Conservation (phyloP, 2,797 vertebrate genomes). For the Falco novaeseelandiae region DNA sequence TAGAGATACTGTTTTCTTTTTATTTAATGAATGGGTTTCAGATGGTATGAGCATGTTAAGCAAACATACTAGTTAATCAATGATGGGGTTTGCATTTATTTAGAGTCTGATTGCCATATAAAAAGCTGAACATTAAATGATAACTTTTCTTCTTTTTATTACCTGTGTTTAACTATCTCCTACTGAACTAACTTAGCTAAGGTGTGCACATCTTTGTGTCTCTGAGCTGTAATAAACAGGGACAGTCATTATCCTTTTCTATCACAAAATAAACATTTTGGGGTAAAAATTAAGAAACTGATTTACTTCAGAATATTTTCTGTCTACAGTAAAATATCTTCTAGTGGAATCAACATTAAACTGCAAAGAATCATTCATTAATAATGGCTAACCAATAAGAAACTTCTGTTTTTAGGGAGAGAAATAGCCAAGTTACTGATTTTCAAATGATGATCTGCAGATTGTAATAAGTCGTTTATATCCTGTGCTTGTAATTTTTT, state of each 20-base stretch:
- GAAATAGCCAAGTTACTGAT: neutral
- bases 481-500: neutral
- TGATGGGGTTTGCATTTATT: neutral
- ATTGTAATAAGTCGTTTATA: neutral
- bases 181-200: neutral
- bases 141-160: neutral
- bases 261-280: neutral
- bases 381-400: neutral
- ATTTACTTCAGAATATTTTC: neutral
- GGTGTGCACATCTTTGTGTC: neutral
- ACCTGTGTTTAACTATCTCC: neutral
- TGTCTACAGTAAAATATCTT: neutral
- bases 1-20: neutral
- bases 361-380: neutral
- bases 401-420: neutral
- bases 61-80: neutral
- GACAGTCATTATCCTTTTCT: neutral
- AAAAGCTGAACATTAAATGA: neutral
- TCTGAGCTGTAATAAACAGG: neutral
- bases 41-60: neutral
- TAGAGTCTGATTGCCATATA: neutral
- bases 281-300: neutral
- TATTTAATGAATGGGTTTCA: neutral
- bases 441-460: neutral
- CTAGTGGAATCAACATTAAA: neutral